Base-by-base conservation (phyloP, 2,888 invertebrate species). In the Adela reaumurella region DNA sequence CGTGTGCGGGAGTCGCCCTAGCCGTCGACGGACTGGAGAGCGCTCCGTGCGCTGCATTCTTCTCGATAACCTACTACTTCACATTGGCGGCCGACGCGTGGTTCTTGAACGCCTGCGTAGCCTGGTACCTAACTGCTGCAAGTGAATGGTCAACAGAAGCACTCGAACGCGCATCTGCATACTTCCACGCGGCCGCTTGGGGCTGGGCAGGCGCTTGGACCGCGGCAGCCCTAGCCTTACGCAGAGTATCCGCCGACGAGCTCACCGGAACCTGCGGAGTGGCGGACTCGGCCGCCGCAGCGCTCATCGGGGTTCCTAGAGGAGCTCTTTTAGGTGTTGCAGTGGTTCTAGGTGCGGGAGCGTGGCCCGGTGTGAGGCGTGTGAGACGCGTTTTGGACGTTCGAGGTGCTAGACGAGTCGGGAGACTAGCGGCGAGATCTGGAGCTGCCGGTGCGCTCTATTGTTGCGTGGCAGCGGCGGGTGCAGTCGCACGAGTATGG, bases 61-160 rank as follows among this genome's bases (percentile, higher is more conserved):
- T 90, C 70, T 82, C 90, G 14, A 72, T 87, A 1, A 83, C 88
- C 11, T 89, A 90, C 62, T 93, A 91, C 72, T 85, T 92, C 61
- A 88, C 89, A 28, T 71, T 92, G 60, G 89, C 91, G 46, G 88
- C 89, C 51, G 86, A 88, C 59, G 83, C 90, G 52, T 93, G 95
- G 94, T 94, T 94, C 87, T 85, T 92, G 2, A 87, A 93, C 57
- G 85, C 95, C 47, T 90, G 92, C 52, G 83, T 93, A 46, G 92
- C 94, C 50, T 95, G 94, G 90, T 91, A 92, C 62, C 81, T 95
- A 46, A 91, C 93, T 3, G 93, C 94, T 0, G 90, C 92, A 44
- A 89, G 93, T 64, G 93, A 94, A 64, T 95, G 95, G 95, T 92
- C 93, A 19, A 92, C 92, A 50, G 95, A 95, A 70, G 93, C 94